Percentiles rank a stretch among this genome's conserved stretches.
Conservation (phyloP, 1,140 invertebrate species). For the Radopholus similis region DNA sequence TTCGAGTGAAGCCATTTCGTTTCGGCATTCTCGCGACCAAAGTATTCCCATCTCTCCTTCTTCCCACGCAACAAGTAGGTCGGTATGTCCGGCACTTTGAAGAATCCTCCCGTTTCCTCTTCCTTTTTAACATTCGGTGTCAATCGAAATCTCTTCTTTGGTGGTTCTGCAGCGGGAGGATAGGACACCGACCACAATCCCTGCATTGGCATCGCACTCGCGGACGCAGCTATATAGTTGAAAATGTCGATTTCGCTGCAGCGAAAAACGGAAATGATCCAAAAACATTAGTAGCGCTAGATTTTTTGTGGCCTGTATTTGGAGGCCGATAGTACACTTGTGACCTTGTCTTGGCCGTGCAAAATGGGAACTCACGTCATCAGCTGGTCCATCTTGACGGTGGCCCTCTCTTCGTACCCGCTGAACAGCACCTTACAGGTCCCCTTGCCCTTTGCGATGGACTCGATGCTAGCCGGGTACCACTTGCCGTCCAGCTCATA, state of each 20-base stretch:
- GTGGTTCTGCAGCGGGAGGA: not conserved
- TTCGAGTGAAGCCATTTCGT: not conserved
- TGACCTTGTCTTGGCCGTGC: not conserved
- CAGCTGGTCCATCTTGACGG: conserved; percentile 32
- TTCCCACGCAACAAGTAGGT: not conserved
- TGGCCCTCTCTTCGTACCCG: conserved; percentile 33
- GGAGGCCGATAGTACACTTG: not conserved
- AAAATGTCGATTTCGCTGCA: not conserved
- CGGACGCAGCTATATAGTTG: not conserved
- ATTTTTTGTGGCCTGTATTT: not conserved
- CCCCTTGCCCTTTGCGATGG: not conserved
- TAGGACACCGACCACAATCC: not conserved
- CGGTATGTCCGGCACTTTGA: conserved; percentile 3
- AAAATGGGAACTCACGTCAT: conserved; percentile 29
- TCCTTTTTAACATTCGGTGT: not conserved
- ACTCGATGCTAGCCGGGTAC: conserved; percentile 36
- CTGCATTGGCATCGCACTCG: not conserved
- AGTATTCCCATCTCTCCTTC: not conserved
- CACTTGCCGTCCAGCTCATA: conserved; percentile 33
- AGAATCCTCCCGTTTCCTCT: not conserved
- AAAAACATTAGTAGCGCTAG: not conserved
- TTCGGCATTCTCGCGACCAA: not conserved
- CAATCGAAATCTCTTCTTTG: not conserved
- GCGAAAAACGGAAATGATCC: not conserved
- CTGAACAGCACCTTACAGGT: conserved; percentile 31